Evolutionary conservation across 2,888 invertebrate species (phyloP), one percentile per base, ranked within the genome.

Genomic region (Hypena proboscidalis): DNA sequence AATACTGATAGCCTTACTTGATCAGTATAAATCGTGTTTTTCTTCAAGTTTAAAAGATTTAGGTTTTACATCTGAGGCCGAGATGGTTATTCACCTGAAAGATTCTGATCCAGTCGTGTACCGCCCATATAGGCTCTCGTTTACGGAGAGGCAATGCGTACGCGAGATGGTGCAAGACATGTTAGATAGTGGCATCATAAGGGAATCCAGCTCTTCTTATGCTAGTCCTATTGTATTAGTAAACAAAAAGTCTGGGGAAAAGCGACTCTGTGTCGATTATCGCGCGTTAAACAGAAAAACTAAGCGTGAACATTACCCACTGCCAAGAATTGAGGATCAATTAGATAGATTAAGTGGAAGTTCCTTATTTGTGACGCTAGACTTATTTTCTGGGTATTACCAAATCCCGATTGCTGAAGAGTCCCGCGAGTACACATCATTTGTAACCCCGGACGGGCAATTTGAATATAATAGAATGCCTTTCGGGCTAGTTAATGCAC

Each of bases 381-480:
- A 31, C 11, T 9, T 31, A 9, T 19, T 20, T 1, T n/a, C n/a
- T n/a, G n/a, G n/a, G n/a, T n/a, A n/a, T n/a, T n/a, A n/a, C n/a
- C n/a, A n/a, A n/a, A n/a, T 31, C 31, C 19, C 31, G 5, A 31
- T 31, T 9, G 31, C 15, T 6, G 19, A 31, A 7, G 10, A 31
- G 7, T 42, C 44, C 4, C 34, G 60, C 53, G 8, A 64, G 15
- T 54, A 56, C 34, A 66, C 66, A 4, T 55, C 61, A 2, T 68
- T 67, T 20, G 55, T 67, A 0, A 67, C 64, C 1, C 56, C 56
- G 0, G 61, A 62, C 20, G 63, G 60, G 0, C 61, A 57, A 4
- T 65, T 20, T 20, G 55, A 65, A 10, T 58, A 42, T n/a, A n/a
- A n/a, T n/a, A n/a, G n/a, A n/a, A n/a, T n/a, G n/a, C n/a, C n/a